Percentiles rank a stretch among this genome's conserved stretches.
These are phyloP conservation scores for Drosophila pallidifrons DNA, from an alignment of 1,140 invertebrate genomes.

Conservation along the genomic window DNA sequence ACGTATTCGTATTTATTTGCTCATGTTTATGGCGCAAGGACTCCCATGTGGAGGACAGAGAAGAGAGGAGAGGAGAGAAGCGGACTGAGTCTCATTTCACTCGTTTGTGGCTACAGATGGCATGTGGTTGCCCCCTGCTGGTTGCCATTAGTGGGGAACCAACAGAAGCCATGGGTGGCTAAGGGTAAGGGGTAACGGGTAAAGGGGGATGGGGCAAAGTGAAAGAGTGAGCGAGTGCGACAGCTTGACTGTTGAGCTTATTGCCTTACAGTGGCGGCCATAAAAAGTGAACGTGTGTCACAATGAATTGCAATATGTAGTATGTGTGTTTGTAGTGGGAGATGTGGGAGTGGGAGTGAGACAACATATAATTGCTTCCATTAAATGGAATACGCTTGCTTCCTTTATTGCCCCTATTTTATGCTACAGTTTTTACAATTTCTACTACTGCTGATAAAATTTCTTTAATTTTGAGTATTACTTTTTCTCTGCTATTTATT, in stretches of 20 bases:
- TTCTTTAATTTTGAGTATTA: too few relatives aligned
- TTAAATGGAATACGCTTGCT: too few relatives aligned
- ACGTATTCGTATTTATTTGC: conserved; percentile 10
- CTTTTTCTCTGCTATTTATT: too few relatives aligned
- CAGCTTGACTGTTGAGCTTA: conserved; percentile 14
- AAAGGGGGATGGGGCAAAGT: background rate
- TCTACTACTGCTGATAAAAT: too few relatives aligned
- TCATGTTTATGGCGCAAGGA: conserved; percentile 1
- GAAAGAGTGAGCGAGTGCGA: conserved; percentile 9
- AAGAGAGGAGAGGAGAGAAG: too few relatives aligned
- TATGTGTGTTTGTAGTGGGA: too few relatives aligned
- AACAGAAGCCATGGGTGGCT: background rate
- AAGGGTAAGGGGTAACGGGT: background rate
- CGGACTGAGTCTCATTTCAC: background rate
- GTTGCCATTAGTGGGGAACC: conserved; percentile 11
- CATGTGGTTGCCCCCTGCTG: conserved; percentile 24
- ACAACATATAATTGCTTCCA: background rate
- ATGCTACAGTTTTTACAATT: too few relatives aligned
- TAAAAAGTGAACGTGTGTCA: background rate
- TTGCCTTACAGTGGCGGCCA: conserved; percentile 4
- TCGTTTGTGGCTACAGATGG: conserved; percentile 22
- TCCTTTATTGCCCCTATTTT: too few relatives aligned
- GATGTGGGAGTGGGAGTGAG: too few relatives aligned
- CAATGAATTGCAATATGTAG: too few relatives aligned
- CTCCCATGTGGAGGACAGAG: background rate